These are phyloP conservation scores for Scolopax mira DNA, from an alignment of 2,113 vertebrate genomes.

Conservation along the genomic window DNA sequence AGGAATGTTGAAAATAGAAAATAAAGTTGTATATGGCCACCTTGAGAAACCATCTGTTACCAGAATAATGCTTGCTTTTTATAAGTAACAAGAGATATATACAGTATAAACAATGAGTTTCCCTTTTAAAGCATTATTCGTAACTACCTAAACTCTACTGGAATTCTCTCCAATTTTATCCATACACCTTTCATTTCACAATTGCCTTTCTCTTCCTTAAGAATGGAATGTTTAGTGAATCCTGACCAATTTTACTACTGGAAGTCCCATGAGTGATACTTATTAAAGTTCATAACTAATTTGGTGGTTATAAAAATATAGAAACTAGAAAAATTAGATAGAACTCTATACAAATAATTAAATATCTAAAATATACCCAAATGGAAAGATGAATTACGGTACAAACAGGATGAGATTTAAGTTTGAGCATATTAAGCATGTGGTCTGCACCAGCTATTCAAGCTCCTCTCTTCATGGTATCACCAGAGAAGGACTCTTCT, in stretches of 20 bases:
- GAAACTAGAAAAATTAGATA: neutral
- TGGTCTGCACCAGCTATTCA: neutral
- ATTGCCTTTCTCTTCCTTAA: neutral
- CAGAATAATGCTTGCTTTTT: neutral
- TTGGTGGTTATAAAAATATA: neutral
- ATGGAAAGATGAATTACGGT: neutral
- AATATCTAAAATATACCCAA: neutral
- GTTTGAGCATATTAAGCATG: neutral
- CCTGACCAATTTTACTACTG: neutral
- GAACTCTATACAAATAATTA: neutral
- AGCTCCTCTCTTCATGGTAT: neutral
- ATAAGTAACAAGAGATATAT: neutral
- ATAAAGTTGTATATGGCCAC: neutral
- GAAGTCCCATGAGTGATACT: neutral
- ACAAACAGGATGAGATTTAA: neutral
- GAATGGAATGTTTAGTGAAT: neutral
- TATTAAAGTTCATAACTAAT: neutral
- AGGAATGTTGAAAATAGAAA: neutral
- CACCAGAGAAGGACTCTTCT: neutral
- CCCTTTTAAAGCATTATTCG: neutral
- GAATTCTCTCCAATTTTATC: neutral
- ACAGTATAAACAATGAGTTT: neutral
- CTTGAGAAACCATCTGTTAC: slow-evolving; percentile 31
- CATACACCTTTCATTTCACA: neutral
- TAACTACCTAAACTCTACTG: neutral